Percentiles rank a stretch among this genome's conserved stretches.
These are phyloP conservation scores for Nanger granti DNA, from an alignment of 2,113 vertebrate species.

Conservation along the genomic window DNA sequence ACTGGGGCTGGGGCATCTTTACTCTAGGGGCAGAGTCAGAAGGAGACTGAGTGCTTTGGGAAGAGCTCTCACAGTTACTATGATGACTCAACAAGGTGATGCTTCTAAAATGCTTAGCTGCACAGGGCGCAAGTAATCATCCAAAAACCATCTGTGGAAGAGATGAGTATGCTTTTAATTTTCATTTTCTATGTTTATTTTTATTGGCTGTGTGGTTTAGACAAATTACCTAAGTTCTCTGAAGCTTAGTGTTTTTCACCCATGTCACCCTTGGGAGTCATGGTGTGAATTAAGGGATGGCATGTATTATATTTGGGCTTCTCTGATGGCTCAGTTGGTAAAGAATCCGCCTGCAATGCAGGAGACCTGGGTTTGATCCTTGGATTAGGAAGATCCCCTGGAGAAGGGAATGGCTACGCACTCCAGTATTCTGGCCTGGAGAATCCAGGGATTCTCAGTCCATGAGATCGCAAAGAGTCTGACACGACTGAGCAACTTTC, in stretches of 20 bases:
- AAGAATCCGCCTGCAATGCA: not conserved
- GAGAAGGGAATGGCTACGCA: not conserved
- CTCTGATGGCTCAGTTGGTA: not conserved
- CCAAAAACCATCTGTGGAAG: not conserved
- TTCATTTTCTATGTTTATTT: not conserved
- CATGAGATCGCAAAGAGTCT: fast-evolving
- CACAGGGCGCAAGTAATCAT: fast-evolving
- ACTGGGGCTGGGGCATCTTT: not conserved
- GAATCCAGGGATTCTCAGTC: not conserved
- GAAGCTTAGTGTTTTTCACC: not conserved
- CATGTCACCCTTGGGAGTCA: not conserved
- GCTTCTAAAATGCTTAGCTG: not conserved
- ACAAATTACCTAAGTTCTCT: not conserved
- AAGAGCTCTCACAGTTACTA: not conserved
- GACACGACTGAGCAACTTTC: not conserved
- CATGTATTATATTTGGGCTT: not conserved
- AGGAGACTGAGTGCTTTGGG: not conserved
- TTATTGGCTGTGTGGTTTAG: not conserved
- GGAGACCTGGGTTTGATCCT: not conserved
- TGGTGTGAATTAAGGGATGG: not conserved
- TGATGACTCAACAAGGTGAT: too few species aligned
- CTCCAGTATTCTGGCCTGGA: not conserved
- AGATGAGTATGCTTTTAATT: not conserved
- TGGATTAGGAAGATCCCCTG: not conserved
- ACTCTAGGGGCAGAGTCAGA: not conserved